Conservation (phyloP, 2,113 vertebrate species). For the Urocolius indicus region DNA sequence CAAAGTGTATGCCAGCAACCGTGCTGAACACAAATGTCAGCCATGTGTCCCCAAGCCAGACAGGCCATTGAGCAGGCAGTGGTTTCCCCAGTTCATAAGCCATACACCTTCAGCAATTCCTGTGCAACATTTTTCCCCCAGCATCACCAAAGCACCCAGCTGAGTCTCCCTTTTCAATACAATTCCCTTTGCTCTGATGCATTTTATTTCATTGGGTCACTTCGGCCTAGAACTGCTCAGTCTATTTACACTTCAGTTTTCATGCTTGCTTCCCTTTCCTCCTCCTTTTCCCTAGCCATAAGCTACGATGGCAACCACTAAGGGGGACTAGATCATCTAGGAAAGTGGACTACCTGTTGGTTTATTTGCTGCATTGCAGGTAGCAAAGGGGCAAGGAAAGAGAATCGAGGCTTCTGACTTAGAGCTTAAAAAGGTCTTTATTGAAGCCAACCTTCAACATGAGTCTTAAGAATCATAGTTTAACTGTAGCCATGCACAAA, state of each 20-base stretch:
- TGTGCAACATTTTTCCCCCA: too few species aligned
- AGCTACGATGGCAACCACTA: not conserved
- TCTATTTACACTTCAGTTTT: not conserved
- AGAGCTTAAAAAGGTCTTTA: not conserved
- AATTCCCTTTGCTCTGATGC: not conserved
- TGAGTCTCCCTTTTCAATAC: not conserved
- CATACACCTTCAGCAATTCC: not conserved
- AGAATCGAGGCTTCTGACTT: not conserved
- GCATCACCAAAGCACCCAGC: not conserved
- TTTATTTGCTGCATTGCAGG: not conserved
- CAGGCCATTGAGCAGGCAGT: not conserved
- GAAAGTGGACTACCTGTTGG: not conserved
- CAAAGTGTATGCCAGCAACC: not conserved
- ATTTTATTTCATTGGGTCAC: not conserved
- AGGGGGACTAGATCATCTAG: not conserved
- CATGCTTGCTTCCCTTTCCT: not conserved
- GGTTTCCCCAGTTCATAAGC: not conserved
- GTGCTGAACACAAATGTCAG: accelerated
- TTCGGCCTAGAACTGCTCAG: not conserved
- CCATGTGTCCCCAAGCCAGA: not conserved
- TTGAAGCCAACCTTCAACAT: not conserved
- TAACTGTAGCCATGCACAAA: not conserved
- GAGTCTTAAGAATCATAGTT: not conserved
- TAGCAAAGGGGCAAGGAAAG: not conserved
- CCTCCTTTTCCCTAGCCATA: not conserved